Percentiles rank a stretch among this genome's conserved stretches.
Conservation (phyloP, 2,888 invertebrate genomes). For the Volucella inanis region DNA sequence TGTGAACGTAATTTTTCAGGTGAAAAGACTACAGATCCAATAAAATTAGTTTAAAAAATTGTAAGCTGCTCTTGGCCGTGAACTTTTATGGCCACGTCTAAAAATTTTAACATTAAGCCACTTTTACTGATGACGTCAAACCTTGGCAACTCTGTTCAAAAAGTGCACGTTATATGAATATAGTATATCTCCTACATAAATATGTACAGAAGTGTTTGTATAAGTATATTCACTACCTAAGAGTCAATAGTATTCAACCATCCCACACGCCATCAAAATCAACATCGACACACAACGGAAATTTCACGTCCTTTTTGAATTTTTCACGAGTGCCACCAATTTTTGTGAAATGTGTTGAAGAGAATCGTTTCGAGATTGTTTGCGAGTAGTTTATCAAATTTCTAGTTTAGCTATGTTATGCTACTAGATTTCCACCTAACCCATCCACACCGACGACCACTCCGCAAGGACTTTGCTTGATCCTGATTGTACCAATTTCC, state of each 20-base stretch:
- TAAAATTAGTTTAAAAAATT: no score
- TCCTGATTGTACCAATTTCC: conserved; percentile 69
- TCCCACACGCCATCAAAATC: not conserved
- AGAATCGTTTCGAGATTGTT: conserved; percentile 77
- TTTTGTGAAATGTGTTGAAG: conserved; percentile 76
- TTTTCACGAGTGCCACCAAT: conserved; percentile 71
- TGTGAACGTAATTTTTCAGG: no score
- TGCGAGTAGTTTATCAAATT: conserved; percentile 77
- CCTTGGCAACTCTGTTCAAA: conserved; percentile 39
- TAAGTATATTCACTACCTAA: no score
- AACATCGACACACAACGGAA: not conserved
- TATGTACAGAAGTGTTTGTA: no score
- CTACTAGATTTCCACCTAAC: conserved; percentile 26
- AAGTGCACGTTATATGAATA: conserved; percentile 19
- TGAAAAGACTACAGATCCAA: no score
- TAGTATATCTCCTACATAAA: no score
- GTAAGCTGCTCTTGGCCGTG: not conserved
- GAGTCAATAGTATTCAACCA: not conserved
- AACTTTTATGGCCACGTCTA: not conserved
- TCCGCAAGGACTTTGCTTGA: conserved; percentile 13
- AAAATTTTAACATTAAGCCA: not conserved
- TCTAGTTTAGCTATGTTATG: conserved; percentile 59
- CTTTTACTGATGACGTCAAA: not conserved
- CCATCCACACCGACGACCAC: not conserved
- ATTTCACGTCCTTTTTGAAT: conserved; percentile 47